Conservation (phyloP, 2,797 vertebrate species). For the Orientallactaga sibirica region DNA sequence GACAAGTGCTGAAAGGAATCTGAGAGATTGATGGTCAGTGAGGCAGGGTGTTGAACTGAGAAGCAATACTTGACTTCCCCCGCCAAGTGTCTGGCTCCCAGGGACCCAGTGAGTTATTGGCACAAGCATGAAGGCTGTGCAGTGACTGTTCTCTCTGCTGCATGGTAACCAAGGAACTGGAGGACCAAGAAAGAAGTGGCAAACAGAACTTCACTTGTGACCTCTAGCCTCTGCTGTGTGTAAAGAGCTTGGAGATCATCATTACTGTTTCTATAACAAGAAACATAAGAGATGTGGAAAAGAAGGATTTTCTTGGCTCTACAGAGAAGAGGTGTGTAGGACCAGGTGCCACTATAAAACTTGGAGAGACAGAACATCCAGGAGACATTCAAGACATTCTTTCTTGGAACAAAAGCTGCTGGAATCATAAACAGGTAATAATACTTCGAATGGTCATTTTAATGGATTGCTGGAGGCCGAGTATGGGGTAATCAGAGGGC, state of each 20-base stretch:
- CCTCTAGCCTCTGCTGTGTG: neutral
- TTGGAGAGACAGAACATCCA: neutral
- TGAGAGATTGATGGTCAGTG: conserved; percentile 16
- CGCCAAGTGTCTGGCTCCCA: neutral
- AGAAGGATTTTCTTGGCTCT: neutral
- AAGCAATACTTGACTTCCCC: conserved; percentile 13
- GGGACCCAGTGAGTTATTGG: neutral
- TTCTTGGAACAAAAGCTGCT: neutral
- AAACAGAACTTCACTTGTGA: conserved; percentile 14
- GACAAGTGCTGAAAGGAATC: conserved; percentile 25
- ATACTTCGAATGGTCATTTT: neutral
- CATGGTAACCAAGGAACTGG: neutral
- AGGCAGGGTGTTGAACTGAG: conserved; percentile 51
- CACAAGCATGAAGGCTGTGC: neutral
- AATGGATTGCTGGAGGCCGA: neutral
- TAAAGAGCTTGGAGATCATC: neutral
- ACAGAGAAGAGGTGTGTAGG: neutral
- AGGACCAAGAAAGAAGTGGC: neutral
- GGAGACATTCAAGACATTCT: neutral
- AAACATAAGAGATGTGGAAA: neutral
- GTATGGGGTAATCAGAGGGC: neutral
- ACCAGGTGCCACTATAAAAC: conserved; percentile 5
- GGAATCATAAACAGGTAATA: neutral
- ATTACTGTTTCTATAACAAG: neutral
- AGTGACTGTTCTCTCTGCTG: neutral